Base-by-base conservation (phyloP, 2,888 invertebrate genomes). In the Cheilosia soror region DNA sequence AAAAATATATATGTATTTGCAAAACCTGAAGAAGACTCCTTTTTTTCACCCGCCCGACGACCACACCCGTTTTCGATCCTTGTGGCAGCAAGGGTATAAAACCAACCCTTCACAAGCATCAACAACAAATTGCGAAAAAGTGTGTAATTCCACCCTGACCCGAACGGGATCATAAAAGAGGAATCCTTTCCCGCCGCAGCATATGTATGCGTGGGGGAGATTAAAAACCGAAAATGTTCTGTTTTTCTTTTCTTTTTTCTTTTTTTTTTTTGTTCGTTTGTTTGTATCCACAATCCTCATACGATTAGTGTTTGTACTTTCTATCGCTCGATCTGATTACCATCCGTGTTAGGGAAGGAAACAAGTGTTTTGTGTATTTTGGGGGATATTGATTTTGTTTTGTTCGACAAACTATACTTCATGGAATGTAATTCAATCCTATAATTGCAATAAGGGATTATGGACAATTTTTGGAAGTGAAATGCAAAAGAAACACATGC, bases 141-240 rank as follows among this genome's bases (percentile, higher is more conserved):
- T 85, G 80, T 76, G 85, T 85, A 85, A 81, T 77, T 80, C 76
- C 72, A 72, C 62, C 51, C 80, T 72, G 80, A 81, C 72, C 80
- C 75, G 37, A 37, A 37, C 37, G 63, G 33, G 58, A 83, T 25
- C 58, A 55, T 65, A 69, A 78, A 76, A 58, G 55, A 51, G 49
- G 60, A 53, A 4, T 37, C 37, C 37, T 11, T 4, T 11, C 3
- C 37, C 9, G 25, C 4, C 9, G 13, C 51, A 2, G 5, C 25
- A 27, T 15, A 44, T 55, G 25, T 63, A 55, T 37, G 57, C 47
- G 40, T 73, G 83, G 63, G 63, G 51, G 33, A 81, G 85, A 85
- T 85, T 85, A 80, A 85, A 85, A 80, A 85, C 80, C 80, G 66
- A 85, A 85, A 79, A 85, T 85, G 65, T 85, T 80, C 72, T 85